A percentile compares a stretch with the other conserved stretches of the same genome.
Evolutionary conservation across 2,113 vertebrate genomes (phyloP).

Genomic region (Melanostigma gelatinosum): DNA sequence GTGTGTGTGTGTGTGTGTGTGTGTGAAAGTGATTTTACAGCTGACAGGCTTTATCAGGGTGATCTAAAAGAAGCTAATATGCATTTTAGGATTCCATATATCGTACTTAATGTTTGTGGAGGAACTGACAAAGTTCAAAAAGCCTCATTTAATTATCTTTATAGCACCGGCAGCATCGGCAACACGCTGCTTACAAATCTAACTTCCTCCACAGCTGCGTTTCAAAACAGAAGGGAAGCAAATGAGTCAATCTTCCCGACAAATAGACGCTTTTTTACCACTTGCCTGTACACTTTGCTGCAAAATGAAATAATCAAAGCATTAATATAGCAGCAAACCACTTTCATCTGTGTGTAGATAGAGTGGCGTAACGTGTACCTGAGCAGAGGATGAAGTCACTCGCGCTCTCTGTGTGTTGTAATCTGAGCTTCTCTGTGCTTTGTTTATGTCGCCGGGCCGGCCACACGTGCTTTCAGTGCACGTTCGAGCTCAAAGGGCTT

Average conservation of each 20-base stretch:
- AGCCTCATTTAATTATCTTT: background rate
- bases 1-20: background rate
- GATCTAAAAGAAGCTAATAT: background rate
- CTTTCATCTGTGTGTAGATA: no score
- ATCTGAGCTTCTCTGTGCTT: no score
- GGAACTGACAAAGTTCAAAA: background rate
- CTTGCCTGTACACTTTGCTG: no score
- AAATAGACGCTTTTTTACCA: background rate
- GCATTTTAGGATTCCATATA: background rate
- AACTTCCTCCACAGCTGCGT: background rate
- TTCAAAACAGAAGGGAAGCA: background rate
- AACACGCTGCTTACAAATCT: background rate
- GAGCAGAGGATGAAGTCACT: no score
- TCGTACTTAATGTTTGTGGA: background rate
- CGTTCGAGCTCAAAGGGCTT: no score
- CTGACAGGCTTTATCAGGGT: background rate
- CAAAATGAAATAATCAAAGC: no score
- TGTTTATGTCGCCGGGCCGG: no score
- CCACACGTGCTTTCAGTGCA: no score
- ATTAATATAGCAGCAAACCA: no score
- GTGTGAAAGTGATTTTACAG: constrained; percentile 10
- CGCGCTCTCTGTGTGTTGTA: no score
- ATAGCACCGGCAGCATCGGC: background rate
- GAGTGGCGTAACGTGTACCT: no score
- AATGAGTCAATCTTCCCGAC: background rate